Percentiles rank a stretch among this genome's conserved stretches.
phyloP scores from a whole-genome alignment of 1,140 invertebrate genomes.

The Ceratosolen fusciceps region DNA sequence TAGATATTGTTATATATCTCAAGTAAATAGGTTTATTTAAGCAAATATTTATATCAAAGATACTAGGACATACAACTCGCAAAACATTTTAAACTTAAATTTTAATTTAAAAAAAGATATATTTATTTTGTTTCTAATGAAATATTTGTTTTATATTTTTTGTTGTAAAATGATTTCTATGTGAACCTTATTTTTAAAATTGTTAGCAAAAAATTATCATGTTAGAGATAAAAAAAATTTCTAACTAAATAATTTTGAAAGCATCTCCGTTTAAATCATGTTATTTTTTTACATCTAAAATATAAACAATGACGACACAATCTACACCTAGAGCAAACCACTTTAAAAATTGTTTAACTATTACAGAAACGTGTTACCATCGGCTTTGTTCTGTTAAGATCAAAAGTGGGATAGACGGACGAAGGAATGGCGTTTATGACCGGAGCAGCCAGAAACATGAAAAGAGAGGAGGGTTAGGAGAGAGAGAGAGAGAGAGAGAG shows the following conservation, averaged over 20 bases:
- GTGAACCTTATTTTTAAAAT: too few species aligned
- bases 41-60: too few species aligned
- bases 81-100: too few species aligned
- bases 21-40: too few species aligned
- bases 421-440: background rate
- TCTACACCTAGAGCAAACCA: constrained; percentile 7
- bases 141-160: background rate
- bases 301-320: background rate
- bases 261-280: too few species aligned
- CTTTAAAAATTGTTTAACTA: constrained; percentile 41
- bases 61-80: too few species aligned
- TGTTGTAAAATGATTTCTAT: too few species aligned
- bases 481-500: background rate
- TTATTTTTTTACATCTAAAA: background rate
- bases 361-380: constrained; percentile 14
- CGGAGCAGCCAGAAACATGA: background rate
- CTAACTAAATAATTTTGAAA: background rate
- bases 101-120: too few species aligned
- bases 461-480: background rate
- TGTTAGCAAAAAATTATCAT: too few species aligned
- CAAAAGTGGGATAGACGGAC: background rate
- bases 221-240: too few species aligned
- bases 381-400: background rate
- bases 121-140: too few species aligned
- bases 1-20: too few species aligned